Conservation (phyloP, 2,113 vertebrate species). For the Callionymus lyra region DNA sequence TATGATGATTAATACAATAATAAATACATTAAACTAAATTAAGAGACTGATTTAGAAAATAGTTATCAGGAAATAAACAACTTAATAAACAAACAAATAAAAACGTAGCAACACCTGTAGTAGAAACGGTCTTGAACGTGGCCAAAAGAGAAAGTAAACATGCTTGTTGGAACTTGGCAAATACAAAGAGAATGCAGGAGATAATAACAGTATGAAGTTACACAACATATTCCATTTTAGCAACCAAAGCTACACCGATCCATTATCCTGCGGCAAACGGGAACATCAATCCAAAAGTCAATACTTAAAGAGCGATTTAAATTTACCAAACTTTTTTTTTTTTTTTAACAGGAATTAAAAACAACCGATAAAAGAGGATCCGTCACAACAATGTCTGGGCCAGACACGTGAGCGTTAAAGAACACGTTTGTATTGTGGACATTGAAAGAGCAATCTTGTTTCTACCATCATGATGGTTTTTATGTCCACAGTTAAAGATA, state of each 20-base stretch:
- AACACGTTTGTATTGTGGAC: slow-evolving; percentile 4
- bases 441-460: slow-evolving; percentile 9
- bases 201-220: slow-evolving; percentile 10
- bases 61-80: no score
- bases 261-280: slow-evolving; percentile 1
- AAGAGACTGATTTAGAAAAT: no score
- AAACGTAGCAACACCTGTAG: no score
- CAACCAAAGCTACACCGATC: slow-evolving; percentile 12
- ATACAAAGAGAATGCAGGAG: slow-evolving; percentile 6
- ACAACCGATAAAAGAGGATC: background rate
- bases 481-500: slow-evolving; percentile 11
- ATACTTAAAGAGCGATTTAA: background rate
- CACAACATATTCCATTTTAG: slow-evolving; percentile 28
- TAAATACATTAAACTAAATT: no score
- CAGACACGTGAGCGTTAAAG: no score
- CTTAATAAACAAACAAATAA: no score
- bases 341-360: background rate
- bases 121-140: background rate
- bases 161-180: background rate
- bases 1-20: no score
- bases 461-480: slow-evolving; percentile 16
- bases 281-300: slow-evolving; percentile 2
- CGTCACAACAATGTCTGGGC: background rate
- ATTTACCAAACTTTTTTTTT: background rate
- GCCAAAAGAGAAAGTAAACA: slow-evolving; percentile 1